phyloP scores from a whole-genome alignment of 1,140 invertebrate species.

The Drosophila mayri region DNA sequence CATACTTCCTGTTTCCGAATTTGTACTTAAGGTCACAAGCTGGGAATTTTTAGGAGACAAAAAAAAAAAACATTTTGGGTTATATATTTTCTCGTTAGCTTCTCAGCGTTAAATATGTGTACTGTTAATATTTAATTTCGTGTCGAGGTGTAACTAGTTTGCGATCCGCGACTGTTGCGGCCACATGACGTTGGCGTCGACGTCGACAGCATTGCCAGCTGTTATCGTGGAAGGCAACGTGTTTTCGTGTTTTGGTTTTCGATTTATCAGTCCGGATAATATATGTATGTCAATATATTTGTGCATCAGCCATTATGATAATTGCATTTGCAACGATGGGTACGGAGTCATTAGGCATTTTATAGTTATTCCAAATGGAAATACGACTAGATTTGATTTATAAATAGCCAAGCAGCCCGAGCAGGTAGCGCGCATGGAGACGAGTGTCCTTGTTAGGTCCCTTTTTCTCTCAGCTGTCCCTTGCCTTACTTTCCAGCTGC shows the following conservation, averaged over 20 bases:
- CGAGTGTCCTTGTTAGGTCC: constrained; percentile 6
- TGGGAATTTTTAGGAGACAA: no score
- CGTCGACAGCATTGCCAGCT: constrained; percentile 51
- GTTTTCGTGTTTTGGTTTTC: constrained; percentile 35
- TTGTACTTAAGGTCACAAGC: background rate
- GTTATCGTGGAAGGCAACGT: constrained; percentile 39
- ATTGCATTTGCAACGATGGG: constrained; percentile 7
- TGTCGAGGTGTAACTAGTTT: constrained; percentile 4
- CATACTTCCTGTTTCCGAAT: constrained; percentile 16
- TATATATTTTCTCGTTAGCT: background rate
- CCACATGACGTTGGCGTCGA: constrained; percentile 9
- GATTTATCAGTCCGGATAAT: constrained; percentile 18
- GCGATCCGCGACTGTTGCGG: constrained; percentile 3
- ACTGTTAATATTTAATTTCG: background rate
- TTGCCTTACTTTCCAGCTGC: constrained; percentile 20
- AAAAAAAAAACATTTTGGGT: background rate
- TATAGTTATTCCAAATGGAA: background rate
- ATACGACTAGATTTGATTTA: background rate
- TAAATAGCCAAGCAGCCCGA: constrained; percentile 9
- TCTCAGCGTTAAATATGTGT: background rate
- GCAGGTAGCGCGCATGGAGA: constrained; percentile 22
- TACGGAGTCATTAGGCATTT: background rate
- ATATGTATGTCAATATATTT: constrained; percentile 5
- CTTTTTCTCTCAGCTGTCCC: background rate
- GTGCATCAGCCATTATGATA: constrained; percentile 24